Base-by-base conservation (phyloP, 2,113 vertebrate species). In the Paradisaea rubra region DNA sequence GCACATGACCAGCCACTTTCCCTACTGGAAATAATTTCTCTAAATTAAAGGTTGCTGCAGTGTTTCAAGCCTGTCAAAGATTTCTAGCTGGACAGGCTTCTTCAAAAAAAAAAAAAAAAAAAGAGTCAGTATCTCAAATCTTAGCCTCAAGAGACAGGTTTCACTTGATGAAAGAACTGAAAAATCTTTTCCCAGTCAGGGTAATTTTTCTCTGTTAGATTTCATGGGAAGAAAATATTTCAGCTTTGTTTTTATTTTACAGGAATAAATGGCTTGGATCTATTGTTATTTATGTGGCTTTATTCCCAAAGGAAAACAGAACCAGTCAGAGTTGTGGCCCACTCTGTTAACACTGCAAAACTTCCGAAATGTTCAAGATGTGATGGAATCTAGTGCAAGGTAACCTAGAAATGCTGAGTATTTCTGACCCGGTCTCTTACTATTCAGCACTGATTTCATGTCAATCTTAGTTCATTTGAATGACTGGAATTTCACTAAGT, bases 21-120 rank as follows among this genome's bases (percentile, higher is more conserved):
- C 96, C 98, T 97, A 97, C 82, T 97, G 98, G 98, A 97, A 98
- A 98, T 98, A 97, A 98, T 98, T 98, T 98, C 95, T 97, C 95
- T 96, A 98, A 98, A 98, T 98, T 98, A 98, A 97, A 98, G 98
- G 97, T 98, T 97, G 96, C 98, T 98, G 97, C 95, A 94, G 60
- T 94, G 96, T 97, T 97, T 98, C 97, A 98, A 97, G 91, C 94
- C 97, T 98, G 96, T 97, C 97, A 98, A 95, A 97, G 95, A 97
- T 96, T 96, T 96, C 94, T 97, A 44, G 65, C 97, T 94, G 92
- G 91, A 94, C 76, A 96, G 88, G 47, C 84, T 92, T 47, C 64
- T 92, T 61, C 1, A 81, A 53, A 79, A 81, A 83, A 81, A 88
- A 80, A n/a, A n/a, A 78, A 87, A 21, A 83, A 81, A 54, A 82